These are phyloP conservation scores for Athalia rosae DNA, from an alignment of 2,888 invertebrate genomes.

Conservation along the genomic window DNA sequence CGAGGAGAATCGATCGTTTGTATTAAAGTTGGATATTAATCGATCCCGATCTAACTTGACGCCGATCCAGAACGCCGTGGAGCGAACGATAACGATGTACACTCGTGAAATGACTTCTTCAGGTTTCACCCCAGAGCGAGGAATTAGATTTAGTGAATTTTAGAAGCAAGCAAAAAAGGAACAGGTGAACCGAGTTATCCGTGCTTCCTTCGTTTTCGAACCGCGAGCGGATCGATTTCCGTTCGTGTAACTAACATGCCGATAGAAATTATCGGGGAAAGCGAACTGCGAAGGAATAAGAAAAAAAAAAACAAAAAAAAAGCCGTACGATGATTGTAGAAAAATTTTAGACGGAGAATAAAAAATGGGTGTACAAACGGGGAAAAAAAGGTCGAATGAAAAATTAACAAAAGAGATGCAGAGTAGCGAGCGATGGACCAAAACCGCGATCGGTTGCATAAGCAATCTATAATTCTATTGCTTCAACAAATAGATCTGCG, in stretches of 20 bases:
- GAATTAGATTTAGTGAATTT: background rate
- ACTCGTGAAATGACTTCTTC: background rate
- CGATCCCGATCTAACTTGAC: background rate
- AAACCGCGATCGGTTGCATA: constrained; percentile 52
- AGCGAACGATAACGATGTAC: background rate
- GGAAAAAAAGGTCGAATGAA: background rate
- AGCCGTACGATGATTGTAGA: background rate
- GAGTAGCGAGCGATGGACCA: constrained; percentile 43
- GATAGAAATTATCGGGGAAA: constrained; percentile 30
- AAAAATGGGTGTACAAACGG: background rate
- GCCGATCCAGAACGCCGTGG: constrained; percentile 5
- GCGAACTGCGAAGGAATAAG: constrained; percentile 7
- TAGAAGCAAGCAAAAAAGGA: background rate
- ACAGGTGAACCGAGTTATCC: constrained; percentile 2
- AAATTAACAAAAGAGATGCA: constrained; percentile 35
- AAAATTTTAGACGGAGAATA: background rate
- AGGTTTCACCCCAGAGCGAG: background rate
- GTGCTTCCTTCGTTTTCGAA: constrained; percentile 1
- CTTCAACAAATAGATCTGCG: constrained; percentile 46
- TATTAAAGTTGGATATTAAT: background rate
- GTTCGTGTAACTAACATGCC: background rate
- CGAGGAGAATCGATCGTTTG: background rate
- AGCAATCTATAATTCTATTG: constrained; percentile 47
- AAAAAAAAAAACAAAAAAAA: background rate
- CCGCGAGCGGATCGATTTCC: background rate